These are phyloP conservation scores for Caenorhabditis sp. DNA, from an alignment of 2,888 invertebrate genomes.

Conservation along the genomic window DNA sequence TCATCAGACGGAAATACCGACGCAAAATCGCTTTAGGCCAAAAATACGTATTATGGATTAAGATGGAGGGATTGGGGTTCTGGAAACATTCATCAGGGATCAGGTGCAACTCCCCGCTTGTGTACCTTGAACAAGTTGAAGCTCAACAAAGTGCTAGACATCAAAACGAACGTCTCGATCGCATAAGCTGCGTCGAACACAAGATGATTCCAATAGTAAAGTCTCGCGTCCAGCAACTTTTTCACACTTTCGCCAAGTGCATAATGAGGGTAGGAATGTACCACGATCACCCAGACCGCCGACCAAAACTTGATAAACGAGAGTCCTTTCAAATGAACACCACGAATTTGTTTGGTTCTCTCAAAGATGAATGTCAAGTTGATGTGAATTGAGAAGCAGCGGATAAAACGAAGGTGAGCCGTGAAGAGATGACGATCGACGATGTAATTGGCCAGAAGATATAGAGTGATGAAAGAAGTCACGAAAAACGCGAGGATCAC, in stretches of 20 bases:
- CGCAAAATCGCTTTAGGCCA: constrained; percentile 68
- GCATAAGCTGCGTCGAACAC: constrained; percentile 59
- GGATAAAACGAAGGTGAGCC: not conserved
- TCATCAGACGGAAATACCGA: constrained; percentile 56
- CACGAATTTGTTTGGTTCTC: not conserved
- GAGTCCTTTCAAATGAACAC: constrained; percentile 13
- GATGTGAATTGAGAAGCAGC: constrained; percentile 13
- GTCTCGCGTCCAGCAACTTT: not conserved
- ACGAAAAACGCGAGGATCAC: not conserved
- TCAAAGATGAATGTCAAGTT: constrained; percentile 8
- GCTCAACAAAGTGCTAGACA: constrained; percentile 64
- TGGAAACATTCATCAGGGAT: not conserved
- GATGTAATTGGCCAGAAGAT: not conserved
- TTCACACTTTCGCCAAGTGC: constrained; percentile 9
- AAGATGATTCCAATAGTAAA: constrained; percentile 13
- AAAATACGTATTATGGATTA: constrained; percentile 21
- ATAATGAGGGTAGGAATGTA: constrained; percentile 35
- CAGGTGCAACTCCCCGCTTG: not conserved
- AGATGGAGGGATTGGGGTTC: not conserved
- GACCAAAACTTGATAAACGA: constrained; percentile 66
- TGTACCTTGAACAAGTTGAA: constrained; percentile 65
- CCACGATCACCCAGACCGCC: constrained; percentile 67
- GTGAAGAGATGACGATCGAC: not conserved
- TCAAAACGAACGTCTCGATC: constrained; percentile 69
- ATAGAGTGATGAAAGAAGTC: not conserved